phyloP scores from a whole-genome alignment of 2,888 invertebrate species.

The Chrysina gloriosa region DNA sequence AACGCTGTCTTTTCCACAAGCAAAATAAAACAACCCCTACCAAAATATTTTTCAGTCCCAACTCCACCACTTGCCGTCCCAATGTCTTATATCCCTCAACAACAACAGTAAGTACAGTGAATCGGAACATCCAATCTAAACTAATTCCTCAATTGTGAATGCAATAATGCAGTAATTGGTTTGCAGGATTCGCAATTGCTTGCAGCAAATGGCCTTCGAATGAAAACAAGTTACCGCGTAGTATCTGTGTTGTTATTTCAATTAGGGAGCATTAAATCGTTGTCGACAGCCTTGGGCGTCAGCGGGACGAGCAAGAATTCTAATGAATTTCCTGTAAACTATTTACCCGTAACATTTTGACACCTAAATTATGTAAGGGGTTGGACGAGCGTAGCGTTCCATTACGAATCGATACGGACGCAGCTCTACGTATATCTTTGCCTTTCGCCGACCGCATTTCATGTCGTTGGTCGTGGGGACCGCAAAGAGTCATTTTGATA shows the following conservation, averaged over 20 bases:
- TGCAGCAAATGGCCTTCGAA: not conserved
- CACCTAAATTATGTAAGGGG: constrained; percentile 40
- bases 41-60: too few relatives aligned
- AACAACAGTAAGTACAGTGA: too few relatives aligned
- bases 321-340: constrained; percentile 38
- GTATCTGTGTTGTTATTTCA: constrained; percentile 27
- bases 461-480: not conserved
- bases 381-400: constrained; percentile 4
- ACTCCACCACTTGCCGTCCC: too few relatives aligned
- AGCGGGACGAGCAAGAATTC: constrained; percentile 30
- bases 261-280: constrained; percentile 32
- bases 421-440: not conserved
- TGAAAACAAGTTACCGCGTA: not conserved
- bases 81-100: too few relatives aligned
- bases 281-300: constrained; percentile 23
- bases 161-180: too few relatives aligned
- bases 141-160: too few relatives aligned
- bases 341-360: constrained; percentile 36
- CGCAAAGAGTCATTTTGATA: constrained; percentile 29
- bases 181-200: not conserved
- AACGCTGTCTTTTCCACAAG: too few relatives aligned
- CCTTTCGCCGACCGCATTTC: not conserved
- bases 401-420: constrained; percentile 20
- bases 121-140: too few relatives aligned
- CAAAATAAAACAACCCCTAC: too few relatives aligned